These are phyloP conservation scores for Hydroisotoma schaefferi DNA, from an alignment of 2,888 invertebrate species.

Conservation along the genomic window DNA sequence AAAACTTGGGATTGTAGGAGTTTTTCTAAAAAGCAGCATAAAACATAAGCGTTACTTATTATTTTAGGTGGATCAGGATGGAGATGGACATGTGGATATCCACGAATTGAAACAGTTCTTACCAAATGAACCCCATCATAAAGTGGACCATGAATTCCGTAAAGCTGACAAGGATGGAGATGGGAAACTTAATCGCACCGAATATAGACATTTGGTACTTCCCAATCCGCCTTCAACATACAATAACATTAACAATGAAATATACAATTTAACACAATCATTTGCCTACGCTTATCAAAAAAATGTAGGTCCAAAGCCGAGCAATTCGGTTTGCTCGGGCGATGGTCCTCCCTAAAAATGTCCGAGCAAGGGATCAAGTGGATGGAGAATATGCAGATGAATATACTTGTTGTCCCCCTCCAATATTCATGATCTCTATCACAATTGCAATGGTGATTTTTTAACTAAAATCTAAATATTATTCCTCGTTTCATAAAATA, in stretches of 20 bases:
- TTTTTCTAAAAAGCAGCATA: too few relatives aligned
- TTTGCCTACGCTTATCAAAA: not conserved
- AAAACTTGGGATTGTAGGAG: too few relatives aligned
- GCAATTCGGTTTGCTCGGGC: slow-evolving; percentile 32
- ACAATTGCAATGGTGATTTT: slow-evolving; percentile 74
- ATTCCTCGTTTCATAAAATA: not conserved
- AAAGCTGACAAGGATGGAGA: slow-evolving; percentile 56
- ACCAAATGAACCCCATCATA: slow-evolving; percentile 49
- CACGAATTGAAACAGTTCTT: slow-evolving; percentile 25
- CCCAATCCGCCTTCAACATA: too few relatives aligned
- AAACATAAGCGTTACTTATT: too few relatives aligned
- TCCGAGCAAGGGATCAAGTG: slow-evolving; percentile 43
- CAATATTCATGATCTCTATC: slow-evolving; percentile 84
- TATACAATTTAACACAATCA: not conserved
- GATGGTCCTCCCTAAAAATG: slow-evolving; percentile 44
- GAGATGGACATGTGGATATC: slow-evolving; percentile 25
- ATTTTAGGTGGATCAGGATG: slow-evolving; percentile 20
- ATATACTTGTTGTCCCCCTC: slow-evolving; percentile 83
- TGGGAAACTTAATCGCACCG: slow-evolving; percentile 82
- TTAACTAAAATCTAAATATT: not conserved
- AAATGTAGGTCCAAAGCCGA: slow-evolving; percentile 26
- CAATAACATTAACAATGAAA: not conserved
- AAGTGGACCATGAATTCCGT: slow-evolving; percentile 49
- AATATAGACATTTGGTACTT: slow-evolving; percentile 69
- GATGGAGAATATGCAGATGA: slow-evolving; percentile 74